Base-by-base conservation (phyloP, 2,113 vertebrate genomes). In the Panthera tigris region DNA sequence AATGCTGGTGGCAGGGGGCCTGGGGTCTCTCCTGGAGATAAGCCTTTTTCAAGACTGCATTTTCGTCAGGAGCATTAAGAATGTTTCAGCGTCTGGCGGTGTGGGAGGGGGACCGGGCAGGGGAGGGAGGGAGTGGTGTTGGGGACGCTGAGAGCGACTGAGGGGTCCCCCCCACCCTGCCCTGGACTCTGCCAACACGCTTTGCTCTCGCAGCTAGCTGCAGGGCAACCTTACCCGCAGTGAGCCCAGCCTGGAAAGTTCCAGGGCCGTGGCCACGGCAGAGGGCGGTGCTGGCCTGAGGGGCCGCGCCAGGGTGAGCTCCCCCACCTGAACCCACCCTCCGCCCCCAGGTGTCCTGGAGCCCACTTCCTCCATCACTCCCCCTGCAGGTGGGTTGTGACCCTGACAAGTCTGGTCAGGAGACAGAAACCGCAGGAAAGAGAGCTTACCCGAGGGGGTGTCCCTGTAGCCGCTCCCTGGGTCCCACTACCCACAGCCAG, bases 291-390 rank as follows among this genome's bases (percentile, higher is more conserved):
- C 16, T 19, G 57, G 74, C 41, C 41, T 45, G 55, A 48, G 3
- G 66, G 41, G 41, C 3, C 29, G 6, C 5, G 14, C 31, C 29
- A 14, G 66, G 13, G 27, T 27, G 73, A 27, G 39, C 23, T 76
- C 39, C 39, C 18, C 21, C n/a, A 3, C n/a, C 45, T 4, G 11
- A 14, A 21, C 29, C 0, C n/a, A 41, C 73, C 41, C 13, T 27
- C 79, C 7, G 10, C 3, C 41, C 33, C 27, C 45, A 0, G 0
- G 55, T 6, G 12, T 25, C 5, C 27, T n/a, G 66, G 25, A 6
- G 31, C 23, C 68, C 45, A 0, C 61, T 50, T 36, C 8, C 45
- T 68, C 39, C 14, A 0, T 2, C 21, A 19, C 12, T 57, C 52
- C 41, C 41, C 50, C 25, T 8, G 63, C 39, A 23, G 6, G 13